Base-by-base conservation (phyloP, 1,140 invertebrate species). In the Anthonomus grandis region DNA sequence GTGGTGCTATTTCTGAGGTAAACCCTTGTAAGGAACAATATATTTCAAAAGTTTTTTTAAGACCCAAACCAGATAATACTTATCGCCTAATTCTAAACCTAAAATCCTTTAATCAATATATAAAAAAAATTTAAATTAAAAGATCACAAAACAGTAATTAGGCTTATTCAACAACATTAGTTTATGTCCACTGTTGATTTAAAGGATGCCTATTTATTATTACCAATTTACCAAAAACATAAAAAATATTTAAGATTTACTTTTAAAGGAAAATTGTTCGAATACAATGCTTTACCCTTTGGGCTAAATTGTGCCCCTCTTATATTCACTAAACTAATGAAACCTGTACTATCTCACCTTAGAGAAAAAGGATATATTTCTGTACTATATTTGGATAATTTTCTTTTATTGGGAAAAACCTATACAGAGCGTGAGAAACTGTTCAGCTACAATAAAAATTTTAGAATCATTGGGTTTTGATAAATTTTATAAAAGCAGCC, bases 31-130 rank as follows among this genome's bases (percentile, higher is more conserved):
- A 31, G 27, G 27, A n/a, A 31, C 27, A 31, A n/a, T 31, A 31
- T 31, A 31, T 31, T 8, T 31, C 27, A 8, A 39, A 12, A 6
- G 8, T 12, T 50, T 70, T 70, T 44, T 21, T 65, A 15, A 23
- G 60, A 3, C 64, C 59, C 13, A 68, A 70, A 47, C 46, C 59
- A 47, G 58, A 70, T 47, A 62, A 66, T 10, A 37, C 34, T 15
- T 38, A 57, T 34, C 38, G 66, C 46, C 68, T 70, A 22, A 65
- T 70, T 18, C 22, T 69, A 31, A 70, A 69, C 64, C 42, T 68
- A 27, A 70, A 69, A 53, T 41, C 37, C 12, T 59, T 69, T 18
- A 69, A 71, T 57, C 56, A 61, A 42, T 68, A 62, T 45, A 57
- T 68, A 17, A 34, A 50, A 15, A 4, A 64, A 71, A 53, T 69